Conservation (phyloP, 53 echinoderm and acorn worm genomes). For the Mesocentrotus franciscanus region DNA sequence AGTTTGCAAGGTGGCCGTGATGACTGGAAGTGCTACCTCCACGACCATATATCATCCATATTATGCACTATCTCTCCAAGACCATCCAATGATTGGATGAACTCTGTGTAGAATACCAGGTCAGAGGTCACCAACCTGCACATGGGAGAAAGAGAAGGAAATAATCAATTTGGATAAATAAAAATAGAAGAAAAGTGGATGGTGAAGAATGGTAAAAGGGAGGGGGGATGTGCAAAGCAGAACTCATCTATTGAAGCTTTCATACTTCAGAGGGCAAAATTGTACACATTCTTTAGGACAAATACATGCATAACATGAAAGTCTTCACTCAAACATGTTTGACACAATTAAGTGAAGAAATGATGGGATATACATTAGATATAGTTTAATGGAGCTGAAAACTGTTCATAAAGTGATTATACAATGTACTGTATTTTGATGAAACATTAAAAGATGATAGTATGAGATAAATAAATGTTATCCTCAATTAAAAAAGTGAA, state of each 20-base stretch:
- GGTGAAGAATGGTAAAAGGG: background rate
- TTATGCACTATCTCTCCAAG: slow-evolving; percentile 79
- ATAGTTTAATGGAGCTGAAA: no score
- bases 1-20: background rate
- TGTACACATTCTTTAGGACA: no score
- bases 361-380: no score
- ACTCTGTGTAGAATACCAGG: slow-evolving; percentile 96
- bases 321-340: no score
- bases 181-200: background rate
- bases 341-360: no score
- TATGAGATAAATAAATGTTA: no score
- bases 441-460: no score
- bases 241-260: background rate
- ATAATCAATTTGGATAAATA: no score
- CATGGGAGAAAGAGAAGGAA: background rate
- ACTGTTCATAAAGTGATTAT: no score
- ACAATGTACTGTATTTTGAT: no score
- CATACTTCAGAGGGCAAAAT: background rate
- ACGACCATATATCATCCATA: slow-evolving; percentile 95
- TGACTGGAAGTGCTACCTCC: slow-evolving; percentile 71
- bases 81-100: slow-evolving; percentile 82
- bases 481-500: no score
- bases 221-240: background rate
- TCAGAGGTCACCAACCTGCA: slow-evolving; percentile 96
- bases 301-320: no score